Evolutionary conservation across 2,888 invertebrate genomes (phyloP).

Genomic region (Trichogramma evanescens): DNA sequence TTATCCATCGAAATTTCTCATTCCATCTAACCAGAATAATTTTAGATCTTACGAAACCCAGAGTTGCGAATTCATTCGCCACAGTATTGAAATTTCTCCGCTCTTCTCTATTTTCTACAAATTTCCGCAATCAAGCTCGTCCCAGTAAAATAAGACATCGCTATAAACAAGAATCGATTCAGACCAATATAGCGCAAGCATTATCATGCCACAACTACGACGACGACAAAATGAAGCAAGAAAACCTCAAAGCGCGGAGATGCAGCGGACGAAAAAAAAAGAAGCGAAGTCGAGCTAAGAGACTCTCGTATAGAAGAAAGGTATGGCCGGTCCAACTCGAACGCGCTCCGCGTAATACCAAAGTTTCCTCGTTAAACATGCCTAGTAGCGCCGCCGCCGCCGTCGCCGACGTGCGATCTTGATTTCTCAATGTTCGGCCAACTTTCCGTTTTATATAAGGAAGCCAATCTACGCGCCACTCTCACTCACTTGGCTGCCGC

Average conservation of each 20-base stretch:
- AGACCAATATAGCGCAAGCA: too few species aligned
- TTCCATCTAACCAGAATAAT: too few species aligned
- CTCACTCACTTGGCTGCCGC: neutral
- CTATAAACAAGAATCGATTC: too few species aligned
- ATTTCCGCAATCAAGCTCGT: too few species aligned
- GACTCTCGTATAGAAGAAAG: too few species aligned
- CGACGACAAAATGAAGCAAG: neutral
- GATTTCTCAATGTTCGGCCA: constrained; percentile 20
- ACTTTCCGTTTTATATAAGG: constrained; percentile 10
- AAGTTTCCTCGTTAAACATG: constrained; percentile 31
- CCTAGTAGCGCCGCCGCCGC: constrained; percentile 1
- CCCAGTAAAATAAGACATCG: too few species aligned
- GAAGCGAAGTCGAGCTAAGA: too few species aligned
- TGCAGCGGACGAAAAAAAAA: neutral
- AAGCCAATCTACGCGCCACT: constrained; percentile 14
- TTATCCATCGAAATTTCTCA: too few species aligned
- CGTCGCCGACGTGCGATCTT: constrained; percentile 20
- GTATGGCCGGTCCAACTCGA: neutral
- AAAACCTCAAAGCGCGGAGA: neutral
- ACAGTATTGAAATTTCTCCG: too few species aligned
- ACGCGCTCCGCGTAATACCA: constrained; percentile 1
- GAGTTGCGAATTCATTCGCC: too few species aligned
- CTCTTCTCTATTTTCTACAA: too few species aligned
- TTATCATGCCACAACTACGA: neutral
- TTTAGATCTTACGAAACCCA: too few species aligned